Evolutionary conservation across 2,888 invertebrate genomes (phyloP), one percentile per base, ranked within the genome.

Genomic region (Amphipyra tragopoginis): DNA sequence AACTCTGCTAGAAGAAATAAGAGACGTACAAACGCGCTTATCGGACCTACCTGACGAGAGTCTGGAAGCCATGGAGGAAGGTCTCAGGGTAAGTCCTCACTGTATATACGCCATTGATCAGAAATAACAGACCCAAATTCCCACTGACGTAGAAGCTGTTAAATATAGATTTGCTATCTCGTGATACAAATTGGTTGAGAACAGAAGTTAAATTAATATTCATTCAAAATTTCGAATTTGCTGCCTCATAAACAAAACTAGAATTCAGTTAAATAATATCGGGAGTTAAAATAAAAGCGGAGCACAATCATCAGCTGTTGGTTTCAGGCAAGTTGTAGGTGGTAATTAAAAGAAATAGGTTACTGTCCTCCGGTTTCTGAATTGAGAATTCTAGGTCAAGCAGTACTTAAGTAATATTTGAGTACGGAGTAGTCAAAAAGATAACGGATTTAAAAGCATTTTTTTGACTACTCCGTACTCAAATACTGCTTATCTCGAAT

Each of bases 21-120:
- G 95, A 79, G 95, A 95, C 77, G 96, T 97, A 70, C 97, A 97
- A 93, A 95, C 95, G 71, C 95, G 95, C 77, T 96, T 97, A 78
- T 95, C 95, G 60, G 95, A 96, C 84, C 95, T 97, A 76, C 97
- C 97, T 14, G 95, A 95, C 75, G 96, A 96, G 86, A 97, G 96
- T 86, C 96, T 97, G 79, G 96, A 96, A 73, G 95, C 96, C 56
- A 97, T 97, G 97, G 95, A 97, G 75, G 92, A 95, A 52, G 96
- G 96, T 76, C 94, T 97, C 44, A 95, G 95, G 96, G 97, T 97
- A 93, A 97, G 96, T 93, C 11, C 36, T 60, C 79, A 75, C 57
- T 79, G 79, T 79, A 79, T 60, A 77, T 79, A 79, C 34, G 9
- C 63, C 84, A 83, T 72, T 86, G 80, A 86, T 84, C 65, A 54